Base-by-base conservation (phyloP, 2,888 invertebrate species). In the Ectemnius lituratus region DNA sequence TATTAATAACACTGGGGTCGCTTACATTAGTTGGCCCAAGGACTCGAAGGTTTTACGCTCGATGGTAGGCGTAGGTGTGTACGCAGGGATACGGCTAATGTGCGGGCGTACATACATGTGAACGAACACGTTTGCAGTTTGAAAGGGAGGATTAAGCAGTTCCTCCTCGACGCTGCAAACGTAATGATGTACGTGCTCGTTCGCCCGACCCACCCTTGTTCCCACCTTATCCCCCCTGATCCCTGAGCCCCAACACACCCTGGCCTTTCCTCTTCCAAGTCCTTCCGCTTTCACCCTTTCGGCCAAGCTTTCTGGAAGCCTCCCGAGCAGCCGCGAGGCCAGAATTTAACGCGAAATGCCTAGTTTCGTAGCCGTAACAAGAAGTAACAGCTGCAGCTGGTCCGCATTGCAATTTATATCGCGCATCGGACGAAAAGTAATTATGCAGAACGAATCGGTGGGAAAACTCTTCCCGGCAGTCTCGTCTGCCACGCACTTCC, bases 391-490 rank as follows among this genome's bases (percentile, higher is more conserved):
- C 84, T 87, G 86, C 79, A 78, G 67, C 81, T 73, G 76, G 79
- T 70, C 77, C 71, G 75, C 75, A 60, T 69, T 73, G 71, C 70
- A 66, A 80, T 82, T 78, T 82, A 82, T 82, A 72, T 80, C 67
- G 73, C 71, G 73, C 77, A 79, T 75, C 78, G 74, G 78, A 79
- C 82, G 81, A 84, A 82, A 37, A 83, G 85, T 86, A 88, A 88
- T 88, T 88, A 88, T 85, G 82, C 85, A 81, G 85, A 80, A 88
- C 86, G 86, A 84, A 87, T 87, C 84, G 85, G 37, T 4, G 8
- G 84, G 85, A 62, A 59, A 69, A 67, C 72, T 64, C 64, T 72
- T 23, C 23, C 66, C 63, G 46, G 23, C 57, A 63, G 64, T 72
- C 69, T 61, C 49, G 63, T 56, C 58, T 66, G 28, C 23, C 49